phyloP scores from a whole-genome alignment of 2,888 invertebrate species.

The Dysmachus trigonus region DNA sequence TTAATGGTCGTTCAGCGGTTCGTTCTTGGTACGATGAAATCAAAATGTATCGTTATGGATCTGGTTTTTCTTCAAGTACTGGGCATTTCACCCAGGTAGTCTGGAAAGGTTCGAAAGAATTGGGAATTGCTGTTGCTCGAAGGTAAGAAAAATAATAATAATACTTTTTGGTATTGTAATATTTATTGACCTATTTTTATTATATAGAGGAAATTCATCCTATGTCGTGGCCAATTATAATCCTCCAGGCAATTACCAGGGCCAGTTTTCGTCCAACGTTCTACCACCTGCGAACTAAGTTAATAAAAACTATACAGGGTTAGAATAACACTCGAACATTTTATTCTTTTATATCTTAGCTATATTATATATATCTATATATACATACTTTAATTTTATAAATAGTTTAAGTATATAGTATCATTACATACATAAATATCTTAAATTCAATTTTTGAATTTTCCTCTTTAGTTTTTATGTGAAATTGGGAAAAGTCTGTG shows the following conservation, averaged over 20 bases:
- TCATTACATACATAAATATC: background rate
- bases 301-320: background rate
- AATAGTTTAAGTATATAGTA: background rate
- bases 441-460: too few species aligned
- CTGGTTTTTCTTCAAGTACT: slow-evolving; percentile 70
- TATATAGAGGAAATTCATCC: background rate
- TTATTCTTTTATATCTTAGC: background rate
- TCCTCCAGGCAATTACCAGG: slow-evolving; percentile 50
- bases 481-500: too few species aligned
- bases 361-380: background rate
- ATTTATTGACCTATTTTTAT: background rate
- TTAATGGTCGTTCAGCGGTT: slow-evolving; percentile 77
- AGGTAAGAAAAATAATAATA: slow-evolving; percentile 61
- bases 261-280: slow-evolving; percentile 40
- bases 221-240: slow-evolving; percentile 52
- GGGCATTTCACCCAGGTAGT: slow-evolving; percentile 84
- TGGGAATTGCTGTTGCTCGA: slow-evolving; percentile 76
- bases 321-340: background rate
- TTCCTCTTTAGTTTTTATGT: too few species aligned
- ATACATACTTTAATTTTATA: background rate
- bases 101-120: slow-evolving; percentile 79
- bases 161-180: slow-evolving; percentile 67
- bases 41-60: slow-evolving; percentile 71
- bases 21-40: slow-evolving; percentile 81
- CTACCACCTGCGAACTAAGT: background rate